Conservation (phyloP, 1,140 invertebrate species). For the Dinothrombium tinctorium region DNA sequence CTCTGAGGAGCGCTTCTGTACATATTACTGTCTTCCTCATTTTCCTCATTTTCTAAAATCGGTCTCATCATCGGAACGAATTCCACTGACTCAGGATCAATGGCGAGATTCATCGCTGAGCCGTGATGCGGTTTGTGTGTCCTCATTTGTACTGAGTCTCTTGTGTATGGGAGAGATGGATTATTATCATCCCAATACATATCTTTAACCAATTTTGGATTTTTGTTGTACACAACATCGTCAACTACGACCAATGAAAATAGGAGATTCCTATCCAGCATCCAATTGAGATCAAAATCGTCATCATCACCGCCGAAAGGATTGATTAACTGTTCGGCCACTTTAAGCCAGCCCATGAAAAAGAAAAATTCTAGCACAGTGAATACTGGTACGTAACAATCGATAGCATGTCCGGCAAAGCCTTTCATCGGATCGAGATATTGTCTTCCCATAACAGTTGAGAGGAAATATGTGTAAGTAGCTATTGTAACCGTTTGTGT, state of each 20-base stretch:
- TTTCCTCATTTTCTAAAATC: slow-evolving; percentile 12
- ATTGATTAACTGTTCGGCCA: slow-evolving; percentile 22
- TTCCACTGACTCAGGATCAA: slow-evolving; percentile 15
- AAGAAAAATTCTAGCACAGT: slow-evolving; percentile 58
- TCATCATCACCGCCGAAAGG: slow-evolving; percentile 29
- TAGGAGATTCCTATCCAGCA: slow-evolving; percentile 13
- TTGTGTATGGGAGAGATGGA: slow-evolving; percentile 21
- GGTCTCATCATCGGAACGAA: slow-evolving; percentile 12
- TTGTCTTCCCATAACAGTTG: slow-evolving; percentile 55
- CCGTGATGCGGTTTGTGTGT: slow-evolving; percentile 16
- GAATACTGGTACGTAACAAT: slow-evolving; percentile 18
- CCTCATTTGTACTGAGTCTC: slow-evolving; percentile 13
- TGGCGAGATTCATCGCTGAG: slow-evolving; percentile 17
- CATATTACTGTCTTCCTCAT: slow-evolving; percentile 13
- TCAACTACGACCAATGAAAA: slow-evolving; percentile 15
- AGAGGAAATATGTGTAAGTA: slow-evolving; percentile 72
- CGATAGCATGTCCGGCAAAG: slow-evolving; percentile 16
- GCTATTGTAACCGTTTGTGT: slow-evolving; percentile 23
- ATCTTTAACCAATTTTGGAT: slow-evolving; percentile 18
- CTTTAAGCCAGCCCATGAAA: slow-evolving; percentile 69
- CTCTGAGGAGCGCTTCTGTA: slow-evolving; percentile 14
- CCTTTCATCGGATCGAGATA: slow-evolving; percentile 33
- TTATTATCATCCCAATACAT: slow-evolving; percentile 24
- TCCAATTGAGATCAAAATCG: slow-evolving; percentile 23
- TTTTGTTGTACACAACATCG: slow-evolving; percentile 14